Evolutionary conservation across 2,888 invertebrate species (phyloP).

Genomic region (Prosopocoilus inquinatus): DNA sequence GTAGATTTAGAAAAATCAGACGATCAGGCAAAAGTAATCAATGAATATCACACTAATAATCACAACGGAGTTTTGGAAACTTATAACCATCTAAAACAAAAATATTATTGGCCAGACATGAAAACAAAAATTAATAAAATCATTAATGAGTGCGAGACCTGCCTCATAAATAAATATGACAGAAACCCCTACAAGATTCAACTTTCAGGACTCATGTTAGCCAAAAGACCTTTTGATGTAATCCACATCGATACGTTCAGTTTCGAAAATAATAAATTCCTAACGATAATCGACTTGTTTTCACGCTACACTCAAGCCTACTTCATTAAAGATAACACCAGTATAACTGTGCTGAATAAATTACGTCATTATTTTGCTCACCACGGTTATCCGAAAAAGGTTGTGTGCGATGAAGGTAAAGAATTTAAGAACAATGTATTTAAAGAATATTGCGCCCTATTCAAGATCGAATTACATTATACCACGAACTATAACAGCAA

Average conservation of each 20-base stretch:
- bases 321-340: conserved; percentile 6
- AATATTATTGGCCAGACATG: conserved; percentile 25
- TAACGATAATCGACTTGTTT: conserved; percentile 16
- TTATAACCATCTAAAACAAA: conserved; percentile 13
- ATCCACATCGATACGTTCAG: conserved; percentile 13
- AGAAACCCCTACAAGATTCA: neutral
- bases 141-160: conserved; percentile 19
- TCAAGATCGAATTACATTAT: conserved; percentile 22
- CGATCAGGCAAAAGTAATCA: conserved; percentile 15
- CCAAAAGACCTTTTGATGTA: conserved; percentile 10
- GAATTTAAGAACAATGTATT: conserved; percentile 23
- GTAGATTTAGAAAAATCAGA: conserved; percentile 19
- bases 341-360: neutral
- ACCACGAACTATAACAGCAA: too few species aligned
- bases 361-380: conserved; percentile 15
- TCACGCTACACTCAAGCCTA: conserved; percentile 15
- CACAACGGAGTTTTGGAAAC: conserved; percentile 24
- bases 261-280: conserved; percentile 13
- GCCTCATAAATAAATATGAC: conserved; percentile 1
- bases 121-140: conserved; percentile 22
- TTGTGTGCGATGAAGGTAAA: conserved; percentile 24
- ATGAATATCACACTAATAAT: conserved; percentile 19
- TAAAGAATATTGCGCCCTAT: conserved; percentile 15
- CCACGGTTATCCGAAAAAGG: conserved; percentile 19
- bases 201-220: too few species aligned